Base-by-base conservation (phyloP, 2,797 vertebrate genomes). In the Rhinophrynus dorsalis region DNA sequence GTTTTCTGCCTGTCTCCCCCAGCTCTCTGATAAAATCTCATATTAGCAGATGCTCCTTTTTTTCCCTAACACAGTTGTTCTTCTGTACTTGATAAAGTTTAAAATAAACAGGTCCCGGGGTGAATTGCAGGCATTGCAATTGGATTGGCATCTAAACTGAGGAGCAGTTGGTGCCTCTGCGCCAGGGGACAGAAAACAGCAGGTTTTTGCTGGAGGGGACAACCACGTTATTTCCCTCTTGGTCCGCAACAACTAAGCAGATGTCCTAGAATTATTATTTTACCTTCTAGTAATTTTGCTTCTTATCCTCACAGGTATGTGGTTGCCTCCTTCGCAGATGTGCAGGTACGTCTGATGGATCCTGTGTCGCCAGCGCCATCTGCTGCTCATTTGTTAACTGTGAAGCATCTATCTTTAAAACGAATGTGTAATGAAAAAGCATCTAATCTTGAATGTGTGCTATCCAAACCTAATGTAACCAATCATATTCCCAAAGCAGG, bases 151-250 rank as follows among this genome's bases (percentile, higher is more conserved):
- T 81, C 11, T 76, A 78, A 88, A 84, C 80, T 11, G 54, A 40
- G 11, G 74, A 88, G 85, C 88, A 91, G 89, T 90, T 91, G 89
- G 85, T 84, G 82, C 81, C 70, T 73, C 76, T 27, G 85, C 80
- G 87, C 74, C 86, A 77, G 75, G 88, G 88, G 90, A 89, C 65
- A 76, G 9, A 17, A 76, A 85, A 81, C 83, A 88, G 85, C 89
- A 90, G 87, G 84, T 88, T 92, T 87, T 92, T 81, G 89, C 90
- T 91, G 81, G 87, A 91, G 90, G 90, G 88, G 87, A 90, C 83
- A 75, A 85, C 81, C 78, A 84, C 83, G 88, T 90, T 91, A 91
- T 90, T 91, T 92, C 89, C 89, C 89, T 89, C 86, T 88, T 87
- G 89, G 88, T 84, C 76, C 80, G 65, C 84, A 86, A 87, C 84